Percentiles rank a stretch among this genome's conserved stretches.
Conservation (phyloP, 2,113 vertebrate genomes). For the Gymnarchus niloticus region DNA sequence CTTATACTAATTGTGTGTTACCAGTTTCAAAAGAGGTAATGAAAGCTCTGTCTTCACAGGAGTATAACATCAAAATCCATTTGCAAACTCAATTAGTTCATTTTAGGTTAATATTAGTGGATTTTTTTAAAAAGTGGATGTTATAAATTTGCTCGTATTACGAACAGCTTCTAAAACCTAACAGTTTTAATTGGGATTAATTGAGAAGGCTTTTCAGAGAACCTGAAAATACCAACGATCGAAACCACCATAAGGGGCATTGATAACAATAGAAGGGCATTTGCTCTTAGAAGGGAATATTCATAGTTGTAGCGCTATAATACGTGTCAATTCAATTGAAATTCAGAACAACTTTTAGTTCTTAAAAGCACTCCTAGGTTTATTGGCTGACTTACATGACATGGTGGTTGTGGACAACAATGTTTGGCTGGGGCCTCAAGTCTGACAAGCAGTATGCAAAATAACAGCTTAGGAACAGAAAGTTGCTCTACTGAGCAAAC, state of each 20-base stretch:
- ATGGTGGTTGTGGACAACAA: not conserved
- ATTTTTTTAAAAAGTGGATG: not conserved
- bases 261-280: not conserved
- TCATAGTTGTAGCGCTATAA: not conserved
- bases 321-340: not conserved
- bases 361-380: not conserved
- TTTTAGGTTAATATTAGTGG: not conserved
- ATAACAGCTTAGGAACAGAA: not conserved
- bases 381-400: slow-evolving; percentile 9
- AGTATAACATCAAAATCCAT: no score
- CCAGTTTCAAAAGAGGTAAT: no score
- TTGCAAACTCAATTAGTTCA: not conserved
- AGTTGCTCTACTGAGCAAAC: not conserved
- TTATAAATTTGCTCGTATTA: not conserved
- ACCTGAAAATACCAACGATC: not conserved
- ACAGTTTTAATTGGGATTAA: not conserved
- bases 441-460: slow-evolving; percentile 3
- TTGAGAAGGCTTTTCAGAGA: not conserved
- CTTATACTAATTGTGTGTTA: no score
- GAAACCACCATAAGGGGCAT: not conserved
- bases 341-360: not conserved
- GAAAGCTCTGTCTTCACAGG: no score
- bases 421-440: not conserved
- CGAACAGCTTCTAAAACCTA: not conserved
- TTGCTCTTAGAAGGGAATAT: not conserved